Base-by-base conservation (phyloP, 1,140 invertebrate species). In the Ctenoplectra terminalis region DNA sequence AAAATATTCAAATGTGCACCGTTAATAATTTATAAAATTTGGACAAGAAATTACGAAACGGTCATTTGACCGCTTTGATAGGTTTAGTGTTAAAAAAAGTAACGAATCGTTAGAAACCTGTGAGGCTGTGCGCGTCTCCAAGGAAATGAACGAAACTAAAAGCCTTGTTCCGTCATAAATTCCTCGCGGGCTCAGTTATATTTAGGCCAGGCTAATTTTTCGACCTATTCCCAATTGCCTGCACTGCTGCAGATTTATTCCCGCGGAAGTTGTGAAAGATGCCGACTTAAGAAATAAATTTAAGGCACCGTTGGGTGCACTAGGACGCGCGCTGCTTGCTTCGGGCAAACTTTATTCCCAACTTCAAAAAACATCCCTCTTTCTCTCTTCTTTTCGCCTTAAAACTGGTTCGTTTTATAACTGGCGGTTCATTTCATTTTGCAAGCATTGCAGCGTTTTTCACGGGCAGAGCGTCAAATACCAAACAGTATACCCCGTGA, bases 211-310 rank as follows among this genome's bases (percentile, higher is more conserved):
- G 40, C 43, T 72, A 63, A 80, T 72, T 52, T 80, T 63, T 64
- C 69, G 56, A 26, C 23, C 34, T 58, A 78, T 73, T 43, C 77
- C 70, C 67, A n/a, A n/a, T 48, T 72, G 43, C 54, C 20, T n/a
- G 54, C 34, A 31, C n/a, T 23, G 26, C 43, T 17, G 58, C 58
- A 61, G 70, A 80, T 73, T 80, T 80, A 80, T 80, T 73, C 58
- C 77, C 43, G 56, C 20, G 46, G 50, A 63, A 72, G 69, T 80
- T 80, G 46, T 63, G 77, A 80, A 80, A 63, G 70, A 73, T 54
- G 70, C 46, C 23, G 69, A 34, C 69, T 40, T 52, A 79, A 72
- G 77, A 79, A 79, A 79, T 79, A 63, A 79, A 79, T 79, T 72
- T 79, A 63, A 72, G 26, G 67, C 77, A 61, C 69, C 76, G 7